Evolutionary conservation across 2,113 vertebrate species (phyloP).

Genomic region (Daboia siamensis): DNA sequence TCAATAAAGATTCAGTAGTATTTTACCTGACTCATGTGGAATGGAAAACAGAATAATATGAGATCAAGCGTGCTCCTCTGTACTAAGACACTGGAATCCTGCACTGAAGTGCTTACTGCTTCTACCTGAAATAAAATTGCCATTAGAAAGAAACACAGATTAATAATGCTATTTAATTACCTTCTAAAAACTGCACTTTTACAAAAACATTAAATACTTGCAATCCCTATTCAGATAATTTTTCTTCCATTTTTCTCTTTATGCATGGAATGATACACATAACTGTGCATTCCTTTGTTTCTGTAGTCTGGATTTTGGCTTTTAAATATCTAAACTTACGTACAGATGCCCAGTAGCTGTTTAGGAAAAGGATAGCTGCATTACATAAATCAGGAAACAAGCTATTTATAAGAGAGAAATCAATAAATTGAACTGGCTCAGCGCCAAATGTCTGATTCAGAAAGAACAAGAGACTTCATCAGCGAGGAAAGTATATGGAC

Average conservation of each 20-base stretch:
- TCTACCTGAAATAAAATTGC: constrained; percentile 82
- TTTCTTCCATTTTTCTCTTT: neutral
- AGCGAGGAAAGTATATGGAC: neutral
- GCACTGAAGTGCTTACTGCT: constrained; percentile 95
- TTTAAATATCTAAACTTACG: neutral
- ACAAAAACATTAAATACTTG: neutral
- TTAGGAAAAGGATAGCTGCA: neutral
- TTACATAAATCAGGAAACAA: neutral
- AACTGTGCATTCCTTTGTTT: neutral
- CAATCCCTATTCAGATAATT: neutral
- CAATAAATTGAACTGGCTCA: neutral
- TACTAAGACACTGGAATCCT: constrained; percentile 96
- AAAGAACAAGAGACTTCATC: neutral
- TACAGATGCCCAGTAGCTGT: neutral
- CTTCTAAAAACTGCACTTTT: neutral
- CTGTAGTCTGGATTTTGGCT: neutral
- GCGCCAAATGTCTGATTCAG: neutral
- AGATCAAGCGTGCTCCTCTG: constrained; percentile 97
- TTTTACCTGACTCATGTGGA: constrained; percentile 97
- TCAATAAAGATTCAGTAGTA: constrained; percentile 8
- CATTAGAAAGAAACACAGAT: constrained; percentile 4
- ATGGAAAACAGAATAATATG: constrained; percentile 98
- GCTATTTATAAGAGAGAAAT: neutral
- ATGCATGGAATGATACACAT: neutral
- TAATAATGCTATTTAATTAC: neutral